These are phyloP conservation scores for Perca fluviatilis DNA, from an alignment of 2,113 vertebrate genomes.

Conservation along the genomic window DNA sequence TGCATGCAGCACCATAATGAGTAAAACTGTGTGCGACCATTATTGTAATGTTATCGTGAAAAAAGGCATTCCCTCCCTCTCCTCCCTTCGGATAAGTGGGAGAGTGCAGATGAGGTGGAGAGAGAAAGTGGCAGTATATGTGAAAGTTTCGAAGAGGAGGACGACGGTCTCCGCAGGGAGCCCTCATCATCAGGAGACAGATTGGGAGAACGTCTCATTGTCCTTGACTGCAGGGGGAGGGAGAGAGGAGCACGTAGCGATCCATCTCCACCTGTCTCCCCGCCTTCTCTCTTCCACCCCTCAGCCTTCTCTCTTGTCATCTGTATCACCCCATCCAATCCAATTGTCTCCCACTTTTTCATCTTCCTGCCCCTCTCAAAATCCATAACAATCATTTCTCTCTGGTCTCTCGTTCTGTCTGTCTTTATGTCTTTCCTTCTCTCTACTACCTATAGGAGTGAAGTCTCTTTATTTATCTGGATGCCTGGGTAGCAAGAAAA, in stretches of 20 bases:
- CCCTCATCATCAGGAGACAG: conserved; percentile 63
- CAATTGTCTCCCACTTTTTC: conserved; percentile 38
- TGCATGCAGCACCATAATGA: conserved; percentile 34
- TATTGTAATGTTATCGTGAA: conserved; percentile 21
- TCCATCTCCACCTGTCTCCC: conserved; percentile 67
- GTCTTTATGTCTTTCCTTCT: not conserved
- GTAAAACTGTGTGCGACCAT: conserved; percentile 37
- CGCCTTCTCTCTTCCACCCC: conserved; percentile 40
- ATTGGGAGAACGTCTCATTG: conserved; percentile 70
- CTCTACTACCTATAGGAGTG: conserved; percentile 25
- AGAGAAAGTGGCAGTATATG: conserved; percentile 34
- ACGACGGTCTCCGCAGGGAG: conserved; percentile 60
- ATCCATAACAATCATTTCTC: conserved; percentile 20
- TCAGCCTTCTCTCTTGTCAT: conserved; percentile 49
- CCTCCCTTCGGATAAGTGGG: conserved; percentile 34
- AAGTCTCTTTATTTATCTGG: conserved; percentile 44
- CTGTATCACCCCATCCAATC: conserved; percentile 37
- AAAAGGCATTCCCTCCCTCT: not conserved
- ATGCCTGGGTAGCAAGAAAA: conserved; percentile 29
- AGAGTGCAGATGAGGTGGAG: conserved; percentile 17
- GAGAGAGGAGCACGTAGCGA: conserved; percentile 57
- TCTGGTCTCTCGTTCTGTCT: not conserved
- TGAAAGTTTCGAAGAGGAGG: conserved; percentile 63
- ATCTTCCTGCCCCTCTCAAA: conserved; percentile 27
- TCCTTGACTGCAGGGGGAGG: conserved; percentile 75